Conservation (phyloP, 2,888 invertebrate genomes). For the Luperina testacea region DNA sequence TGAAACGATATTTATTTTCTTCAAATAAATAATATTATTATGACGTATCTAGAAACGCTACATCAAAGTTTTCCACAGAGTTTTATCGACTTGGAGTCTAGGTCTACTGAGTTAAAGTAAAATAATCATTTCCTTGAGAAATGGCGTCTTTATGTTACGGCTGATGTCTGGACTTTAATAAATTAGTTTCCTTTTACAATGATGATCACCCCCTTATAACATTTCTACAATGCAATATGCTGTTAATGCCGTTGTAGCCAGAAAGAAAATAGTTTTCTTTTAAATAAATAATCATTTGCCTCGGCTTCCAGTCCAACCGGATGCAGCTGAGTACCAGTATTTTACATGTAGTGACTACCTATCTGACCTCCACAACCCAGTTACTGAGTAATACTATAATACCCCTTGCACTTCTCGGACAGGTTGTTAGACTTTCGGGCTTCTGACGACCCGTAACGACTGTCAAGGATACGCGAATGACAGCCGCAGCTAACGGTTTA, state of each 20-base stretch:
- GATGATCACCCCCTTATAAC: no score
- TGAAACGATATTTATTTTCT: conserved; percentile 33
- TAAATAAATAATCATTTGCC: not conserved
- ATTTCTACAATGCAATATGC: not conserved
- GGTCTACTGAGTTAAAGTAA: not conserved
- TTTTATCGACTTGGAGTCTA: not conserved
- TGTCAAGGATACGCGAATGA: not conserved
- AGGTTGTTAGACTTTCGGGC: not conserved
- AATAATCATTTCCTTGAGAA: not conserved
- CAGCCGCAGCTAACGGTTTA: not conserved
- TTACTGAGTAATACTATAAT: not conserved
- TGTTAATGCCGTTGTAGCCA: not conserved
- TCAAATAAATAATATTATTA: conserved; percentile 8
- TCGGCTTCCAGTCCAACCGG: not conserved
- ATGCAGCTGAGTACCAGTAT: not conserved
- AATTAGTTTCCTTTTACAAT: not conserved
- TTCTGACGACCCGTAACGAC: not conserved
- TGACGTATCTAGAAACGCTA: not conserved
- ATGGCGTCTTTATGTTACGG: no score
- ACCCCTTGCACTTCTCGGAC: not conserved
- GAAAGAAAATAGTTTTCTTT: no score
- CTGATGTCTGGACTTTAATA: not conserved
- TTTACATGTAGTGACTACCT: no score
- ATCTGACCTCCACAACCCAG: no score
- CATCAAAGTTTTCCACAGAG: not conserved